phyloP scores from a whole-genome alignment of 1,140 invertebrate species.

The Pseudobourletiella spinata region DNA sequence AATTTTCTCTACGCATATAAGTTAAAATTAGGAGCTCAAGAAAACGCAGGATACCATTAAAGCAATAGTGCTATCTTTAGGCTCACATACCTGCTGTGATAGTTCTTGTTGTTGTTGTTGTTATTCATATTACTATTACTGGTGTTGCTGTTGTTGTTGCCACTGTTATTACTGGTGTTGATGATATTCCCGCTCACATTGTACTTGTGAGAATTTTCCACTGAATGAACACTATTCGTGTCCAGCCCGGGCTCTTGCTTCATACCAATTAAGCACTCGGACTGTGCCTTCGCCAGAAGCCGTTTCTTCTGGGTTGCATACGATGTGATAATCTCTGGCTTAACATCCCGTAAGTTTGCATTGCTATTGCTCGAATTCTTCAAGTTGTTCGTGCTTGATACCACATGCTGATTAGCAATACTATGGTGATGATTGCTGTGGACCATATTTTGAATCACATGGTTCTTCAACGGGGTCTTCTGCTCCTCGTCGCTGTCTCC shows the following conservation, averaged over 20 bases:
- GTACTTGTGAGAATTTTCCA: slow-evolving; percentile 15
- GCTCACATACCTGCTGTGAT: slow-evolving; percentile 7
- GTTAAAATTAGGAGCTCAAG: neutral
- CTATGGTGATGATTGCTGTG: slow-evolving; percentile 13
- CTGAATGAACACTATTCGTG: neutral
- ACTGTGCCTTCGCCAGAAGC: slow-evolving; percentile 73
- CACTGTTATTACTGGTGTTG: too few relatives aligned
- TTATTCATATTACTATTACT: too few relatives aligned
- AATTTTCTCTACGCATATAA: slow-evolving; percentile 9
- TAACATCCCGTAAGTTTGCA: slow-evolving; percentile 25
- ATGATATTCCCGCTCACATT: too few relatives aligned
- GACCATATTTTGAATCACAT: neutral
- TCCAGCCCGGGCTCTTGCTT: slow-evolving; percentile 36
- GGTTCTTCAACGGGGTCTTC: slow-evolving; percentile 44
- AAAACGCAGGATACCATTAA: neutral
- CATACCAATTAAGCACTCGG: slow-evolving; percentile 54
- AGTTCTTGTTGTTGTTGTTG: slow-evolving; percentile 15
- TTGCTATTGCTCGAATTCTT: neutral
- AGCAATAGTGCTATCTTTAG: neutral
- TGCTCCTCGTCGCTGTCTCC: slow-evolving; percentile 67
- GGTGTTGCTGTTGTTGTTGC: too few relatives aligned
- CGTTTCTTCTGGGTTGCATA: slow-evolving; percentile 71
- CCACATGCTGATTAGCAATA: too few relatives aligned
- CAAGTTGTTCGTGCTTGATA: too few relatives aligned
- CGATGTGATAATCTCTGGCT: slow-evolving; percentile 33